Evolutionary conservation across 2,113 vertebrate genomes (phyloP).

Genomic region (Macrotus californicus): DNA sequence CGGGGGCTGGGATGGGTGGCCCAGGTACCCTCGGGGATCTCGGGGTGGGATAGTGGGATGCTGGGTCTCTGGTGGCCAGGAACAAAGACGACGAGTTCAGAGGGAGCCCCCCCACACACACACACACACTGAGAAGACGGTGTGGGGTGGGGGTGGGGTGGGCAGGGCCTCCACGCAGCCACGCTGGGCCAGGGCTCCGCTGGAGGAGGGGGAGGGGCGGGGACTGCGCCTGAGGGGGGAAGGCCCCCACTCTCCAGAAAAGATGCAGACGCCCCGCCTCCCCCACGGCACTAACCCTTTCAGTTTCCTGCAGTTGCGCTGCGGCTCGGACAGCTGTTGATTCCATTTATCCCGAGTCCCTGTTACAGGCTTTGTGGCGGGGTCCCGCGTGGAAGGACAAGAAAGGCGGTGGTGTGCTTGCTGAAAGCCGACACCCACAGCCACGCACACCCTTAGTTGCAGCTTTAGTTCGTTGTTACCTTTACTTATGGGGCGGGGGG

Average conservation of each 20-base stretch:
- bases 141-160: too few relatives aligned
- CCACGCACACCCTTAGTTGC: not conserved
- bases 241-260: not conserved
- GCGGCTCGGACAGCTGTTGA: not conserved
- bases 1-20: slow-evolving; percentile 82
- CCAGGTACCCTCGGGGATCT: slow-evolving; percentile 19
- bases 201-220: not conserved
- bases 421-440: not conserved
- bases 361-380: not conserved
- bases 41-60: slow-evolving; percentile 32
- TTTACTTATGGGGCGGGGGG: not conserved
- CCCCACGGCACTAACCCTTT: not conserved
- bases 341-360: not conserved
- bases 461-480: too few relatives aligned
- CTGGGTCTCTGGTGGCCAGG: slow-evolving; percentile 66
- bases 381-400: not conserved
- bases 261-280: not conserved
- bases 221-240: too few relatives aligned
- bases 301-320: not conserved
- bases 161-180: not conserved
- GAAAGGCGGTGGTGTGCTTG: not conserved
- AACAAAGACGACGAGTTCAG: slow-evolving; percentile 72
- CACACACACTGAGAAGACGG: not conserved
- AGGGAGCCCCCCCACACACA: slow-evolving; percentile 61
- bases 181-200: not conserved